Evolutionary conservation across 2,113 vertebrate species (phyloP).

Genomic region (Odocoileus hemionus): DNA sequence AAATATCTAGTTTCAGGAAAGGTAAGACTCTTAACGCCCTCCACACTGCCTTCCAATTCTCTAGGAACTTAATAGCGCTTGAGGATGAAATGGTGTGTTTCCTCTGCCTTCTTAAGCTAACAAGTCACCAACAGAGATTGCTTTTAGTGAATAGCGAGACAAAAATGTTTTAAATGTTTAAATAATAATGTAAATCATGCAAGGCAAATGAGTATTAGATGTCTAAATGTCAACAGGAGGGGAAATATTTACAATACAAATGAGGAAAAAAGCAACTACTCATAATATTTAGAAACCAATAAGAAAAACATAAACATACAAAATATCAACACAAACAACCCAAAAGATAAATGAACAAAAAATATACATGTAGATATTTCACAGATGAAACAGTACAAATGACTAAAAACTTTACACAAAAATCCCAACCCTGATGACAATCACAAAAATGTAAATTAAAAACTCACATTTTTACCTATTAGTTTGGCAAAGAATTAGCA

Average conservation of each 20-base stretch:
- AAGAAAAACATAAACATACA: conserved; percentile 1
- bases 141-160: neutral
- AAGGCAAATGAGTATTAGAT: neutral
- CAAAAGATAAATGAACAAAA: neutral
- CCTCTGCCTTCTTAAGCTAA: neutral
- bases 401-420: neutral
- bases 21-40: neutral
- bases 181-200: neutral
- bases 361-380: neutral
- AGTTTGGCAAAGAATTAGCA: neutral
- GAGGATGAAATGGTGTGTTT: neutral
- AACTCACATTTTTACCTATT: neutral
- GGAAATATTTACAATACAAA: neutral
- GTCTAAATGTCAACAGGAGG: neutral
- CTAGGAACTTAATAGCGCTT: neutral
- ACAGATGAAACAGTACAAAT: neutral
- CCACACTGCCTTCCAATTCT: neutral
- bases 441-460: neutral
- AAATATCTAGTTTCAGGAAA: neutral
- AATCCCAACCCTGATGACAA: neutral
- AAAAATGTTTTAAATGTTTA: neutral
- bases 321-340: neutral
- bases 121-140: neutral
- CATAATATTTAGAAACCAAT: neutral
- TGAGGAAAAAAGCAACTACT: neutral